Base-by-base conservation (phyloP, 1,140 invertebrate species). In the Campodea augens region DNA sequence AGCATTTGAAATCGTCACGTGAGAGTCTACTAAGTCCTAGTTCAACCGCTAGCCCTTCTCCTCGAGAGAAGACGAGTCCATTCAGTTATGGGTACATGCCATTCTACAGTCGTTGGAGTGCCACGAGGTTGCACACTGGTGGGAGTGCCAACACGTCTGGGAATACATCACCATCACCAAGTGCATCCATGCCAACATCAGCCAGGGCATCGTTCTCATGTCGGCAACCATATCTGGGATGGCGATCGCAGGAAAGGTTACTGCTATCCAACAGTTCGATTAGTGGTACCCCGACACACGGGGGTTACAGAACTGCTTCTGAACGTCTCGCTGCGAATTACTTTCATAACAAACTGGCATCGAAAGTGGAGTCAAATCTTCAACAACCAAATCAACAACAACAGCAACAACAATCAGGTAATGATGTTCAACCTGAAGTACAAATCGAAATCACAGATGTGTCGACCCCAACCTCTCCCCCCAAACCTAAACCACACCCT, bases 191-290 rank as follows among this genome's bases (percentile, higher is more conserved):
- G 29, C 70, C 70, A 51, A 72, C 68, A 53, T 75, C 73, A 10
- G 71, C 71, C 22, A 63, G 71, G 27, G 70, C 69, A 51, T 72
- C 72, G 53, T 67, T 77, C 69, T 64, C 70, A 57, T 69, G 77
- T 52, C 62, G 77, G 7, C 78, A 82, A 60, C 85, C 85, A 7
- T 89, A 89, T 61, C 68, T 89, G 23, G 86, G 85, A 42, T 90
- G 85, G 86, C 68, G 85, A 50, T 88, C 83, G 46, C 82, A 87
- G 55, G 84, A 89, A 61, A 72, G 82, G 25, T 62, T 85, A 2
- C 27, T 32, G 27, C 7, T 32, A 15, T 32, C 27, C 27, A n/a
- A n/a, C n/a, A n/a, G 65, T 70, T 38, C 75, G 77, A 46, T 79
- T 77, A 24, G 49, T 20, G 44, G 48, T 37, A 42, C 56, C 10